Evolutionary conservation across 2,113 vertebrate species (phyloP).

Genomic region (Mastomys coucha): DNA sequence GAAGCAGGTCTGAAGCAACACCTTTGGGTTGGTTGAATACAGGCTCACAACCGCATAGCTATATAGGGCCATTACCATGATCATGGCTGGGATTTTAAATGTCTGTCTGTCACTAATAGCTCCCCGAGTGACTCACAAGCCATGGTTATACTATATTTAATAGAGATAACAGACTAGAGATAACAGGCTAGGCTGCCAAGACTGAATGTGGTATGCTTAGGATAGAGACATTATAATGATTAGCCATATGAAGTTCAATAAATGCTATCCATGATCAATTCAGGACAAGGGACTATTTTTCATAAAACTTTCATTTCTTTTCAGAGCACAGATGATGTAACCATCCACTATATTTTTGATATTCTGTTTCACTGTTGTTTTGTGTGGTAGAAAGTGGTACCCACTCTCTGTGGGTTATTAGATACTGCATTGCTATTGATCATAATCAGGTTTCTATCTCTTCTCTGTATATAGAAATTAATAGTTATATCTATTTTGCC

Average conservation of each 20-base stretch:
- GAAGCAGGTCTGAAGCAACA: background rate
- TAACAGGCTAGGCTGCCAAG: no score
- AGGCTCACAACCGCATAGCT: background rate
- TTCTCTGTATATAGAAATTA: background rate
- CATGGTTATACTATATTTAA: background rate
- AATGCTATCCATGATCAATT: background rate
- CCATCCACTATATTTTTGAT: background rate
- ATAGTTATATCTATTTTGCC: slow-evolving; percentile 23
- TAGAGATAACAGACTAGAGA: background rate
- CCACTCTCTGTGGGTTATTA: background rate
- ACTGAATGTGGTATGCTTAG: background rate
- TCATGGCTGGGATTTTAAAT: background rate
- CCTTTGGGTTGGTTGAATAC: background rate
- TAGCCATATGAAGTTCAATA: background rate
- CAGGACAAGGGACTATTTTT: background rate
- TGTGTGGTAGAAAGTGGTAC: background rate
- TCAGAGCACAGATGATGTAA: background rate
- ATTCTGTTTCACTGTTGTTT: background rate
- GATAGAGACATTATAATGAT: background rate
- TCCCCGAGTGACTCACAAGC: background rate
- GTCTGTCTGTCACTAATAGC: background rate
- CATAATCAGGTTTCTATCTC: background rate
- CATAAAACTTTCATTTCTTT: background rate
- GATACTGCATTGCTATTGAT: background rate
- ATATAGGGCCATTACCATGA: background rate